phyloP scores from a whole-genome alignment of 2,797 vertebrate genomes.

The Ataeniobius toweri region DNA sequence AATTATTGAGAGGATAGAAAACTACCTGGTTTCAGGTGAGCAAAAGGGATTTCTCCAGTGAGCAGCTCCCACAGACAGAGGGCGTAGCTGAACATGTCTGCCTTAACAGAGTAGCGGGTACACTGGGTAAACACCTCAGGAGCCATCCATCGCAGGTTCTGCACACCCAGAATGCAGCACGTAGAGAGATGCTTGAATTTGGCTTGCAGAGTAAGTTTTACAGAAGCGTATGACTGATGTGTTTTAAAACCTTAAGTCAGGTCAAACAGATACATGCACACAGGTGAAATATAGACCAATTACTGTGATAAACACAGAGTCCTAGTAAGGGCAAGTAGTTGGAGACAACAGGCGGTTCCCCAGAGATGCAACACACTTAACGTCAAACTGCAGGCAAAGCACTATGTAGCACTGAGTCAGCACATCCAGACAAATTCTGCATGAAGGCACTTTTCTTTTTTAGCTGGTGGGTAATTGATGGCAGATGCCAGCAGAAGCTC shows the following conservation, averaged over 20 bases:
- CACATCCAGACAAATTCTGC: slow-evolving; percentile 59
- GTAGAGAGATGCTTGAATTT: not conserved
- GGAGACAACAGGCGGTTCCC: slow-evolving; percentile 63
- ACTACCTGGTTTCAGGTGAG: slow-evolving; percentile 94
- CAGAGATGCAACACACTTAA: slow-evolving; percentile 64
- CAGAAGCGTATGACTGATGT: not conserved
- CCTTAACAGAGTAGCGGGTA: slow-evolving; percentile 93
- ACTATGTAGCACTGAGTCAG: slow-evolving; percentile 65
- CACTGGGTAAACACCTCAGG: slow-evolving; percentile 96
- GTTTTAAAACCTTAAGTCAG: slow-evolving; percentile 5
- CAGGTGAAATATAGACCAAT: slow-evolving; percentile 40
- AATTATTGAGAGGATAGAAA: not conserved
- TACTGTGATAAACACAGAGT: slow-evolving; percentile 54
- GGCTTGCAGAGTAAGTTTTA: slow-evolving; percentile 5
- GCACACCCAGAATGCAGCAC: slow-evolving; percentile 25
- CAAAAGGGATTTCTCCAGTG: slow-evolving; percentile 94
- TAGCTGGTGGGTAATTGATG: slow-evolving; percentile 61
- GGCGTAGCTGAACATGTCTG: slow-evolving; percentile 95
- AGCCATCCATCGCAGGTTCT: slow-evolving; percentile 98
- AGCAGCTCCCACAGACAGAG: slow-evolving; percentile 96
- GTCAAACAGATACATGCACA: slow-evolving; percentile 3
- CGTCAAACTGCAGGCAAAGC: slow-evolving; percentile 71
- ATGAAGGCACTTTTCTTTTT: slow-evolving; percentile 58
- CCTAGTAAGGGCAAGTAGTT: slow-evolving; percentile 58
- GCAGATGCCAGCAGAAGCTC: slow-evolving; percentile 53